Evolutionary conservation across 2,113 vertebrate genomes (phyloP).

Genomic region (Anguilla rostrata): DNA sequence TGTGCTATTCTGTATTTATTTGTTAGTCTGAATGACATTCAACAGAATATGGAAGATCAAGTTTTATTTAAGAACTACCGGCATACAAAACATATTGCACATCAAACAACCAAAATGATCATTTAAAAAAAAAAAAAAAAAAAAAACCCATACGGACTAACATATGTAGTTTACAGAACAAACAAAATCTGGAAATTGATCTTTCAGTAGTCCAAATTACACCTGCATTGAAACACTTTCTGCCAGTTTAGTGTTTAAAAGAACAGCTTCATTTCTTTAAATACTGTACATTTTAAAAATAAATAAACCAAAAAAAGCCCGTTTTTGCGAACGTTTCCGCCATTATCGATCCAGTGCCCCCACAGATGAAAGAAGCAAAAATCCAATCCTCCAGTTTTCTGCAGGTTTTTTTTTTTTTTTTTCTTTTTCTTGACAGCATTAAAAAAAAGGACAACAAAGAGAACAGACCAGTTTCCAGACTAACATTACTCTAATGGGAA

Average conservation of each 20-base stretch:
- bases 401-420: conserved; percentile 70
- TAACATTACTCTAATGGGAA: conserved; percentile 81
- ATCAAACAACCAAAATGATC: conserved; percentile 98
- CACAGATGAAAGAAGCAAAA: conserved; percentile 80
- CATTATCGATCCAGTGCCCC: conserved; percentile 84
- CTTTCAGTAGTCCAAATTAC: conserved; percentile 95
- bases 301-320: conserved; percentile 98
- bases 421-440: conserved; percentile 70
- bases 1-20: too few relatives aligned
- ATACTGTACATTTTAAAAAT: conserved; percentile 99
- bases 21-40: conserved; percentile 35
- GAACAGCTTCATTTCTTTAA: conserved; percentile 84
- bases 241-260: conserved; percentile 89
- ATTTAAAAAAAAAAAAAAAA: conserved; percentile 74
- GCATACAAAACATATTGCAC: conserved; percentile 99
- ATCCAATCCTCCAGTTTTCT: conserved; percentile 77
- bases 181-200: conserved; percentile 92
- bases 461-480: conserved; percentile 94
- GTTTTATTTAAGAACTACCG: conserved; percentile 99
- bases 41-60: conserved; percentile 94
- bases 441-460: conserved; percentile 58
- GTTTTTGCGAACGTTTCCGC: conserved; percentile 84
- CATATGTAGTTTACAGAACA: conserved; percentile 63
- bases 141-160: conserved; percentile 78
- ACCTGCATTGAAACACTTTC: conserved; percentile 83